Percentiles rank a stretch among this genome's conserved stretches.
Conservation (phyloP, 2,888 invertebrate species). For the Theretra japonica region DNA sequence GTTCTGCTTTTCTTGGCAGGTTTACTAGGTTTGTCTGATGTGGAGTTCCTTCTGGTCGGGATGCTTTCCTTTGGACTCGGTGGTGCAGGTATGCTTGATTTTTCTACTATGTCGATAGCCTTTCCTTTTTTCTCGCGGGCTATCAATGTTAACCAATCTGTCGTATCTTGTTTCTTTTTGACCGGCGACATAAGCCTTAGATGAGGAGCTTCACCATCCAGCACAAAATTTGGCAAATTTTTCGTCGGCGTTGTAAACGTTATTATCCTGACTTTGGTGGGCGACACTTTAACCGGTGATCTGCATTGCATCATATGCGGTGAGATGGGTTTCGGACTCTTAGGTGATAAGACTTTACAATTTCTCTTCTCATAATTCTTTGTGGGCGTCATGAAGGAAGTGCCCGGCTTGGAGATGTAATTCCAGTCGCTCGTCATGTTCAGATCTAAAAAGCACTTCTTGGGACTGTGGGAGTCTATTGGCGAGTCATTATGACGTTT, state of each 20-base stretch:
- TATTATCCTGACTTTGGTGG: conserved; percentile 54
- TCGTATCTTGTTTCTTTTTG: conserved; percentile 85
- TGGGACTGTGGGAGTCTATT: conserved; percentile 49
- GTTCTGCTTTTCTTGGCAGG: conserved; percentile 57
- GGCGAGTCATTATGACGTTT: conserved; percentile 59
- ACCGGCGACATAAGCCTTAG: conserved; percentile 88
- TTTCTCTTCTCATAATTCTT: conserved; percentile 60
- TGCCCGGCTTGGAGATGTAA: conserved; percentile 58
- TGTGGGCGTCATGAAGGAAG: conserved; percentile 69
- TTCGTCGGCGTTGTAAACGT: conserved; percentile 85
- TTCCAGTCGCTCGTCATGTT: conserved; percentile 51
- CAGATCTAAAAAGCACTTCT: conserved; percentile 43
- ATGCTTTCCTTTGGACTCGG: conserved; percentile 62
- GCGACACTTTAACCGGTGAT: conserved; percentile 56
- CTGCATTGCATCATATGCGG: conserved; percentile 41
- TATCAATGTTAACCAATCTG: conserved; percentile 88
- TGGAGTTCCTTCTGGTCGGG: conserved; percentile 58
- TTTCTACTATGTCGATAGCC: conserved; percentile 36
- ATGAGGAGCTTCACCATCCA: conserved; percentile 91
- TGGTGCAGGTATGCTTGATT: conserved; percentile 40
- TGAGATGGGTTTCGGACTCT: conserved; percentile 54
- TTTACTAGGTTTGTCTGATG: conserved; percentile 60
- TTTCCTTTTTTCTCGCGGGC: conserved; percentile 53
- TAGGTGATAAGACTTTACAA: conserved; percentile 60
- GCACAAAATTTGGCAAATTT: conserved; percentile 90